Evolutionary conservation across 2,888 invertebrate genomes (phyloP).

Genomic region (Agonopterix alstromeriana): DNA sequence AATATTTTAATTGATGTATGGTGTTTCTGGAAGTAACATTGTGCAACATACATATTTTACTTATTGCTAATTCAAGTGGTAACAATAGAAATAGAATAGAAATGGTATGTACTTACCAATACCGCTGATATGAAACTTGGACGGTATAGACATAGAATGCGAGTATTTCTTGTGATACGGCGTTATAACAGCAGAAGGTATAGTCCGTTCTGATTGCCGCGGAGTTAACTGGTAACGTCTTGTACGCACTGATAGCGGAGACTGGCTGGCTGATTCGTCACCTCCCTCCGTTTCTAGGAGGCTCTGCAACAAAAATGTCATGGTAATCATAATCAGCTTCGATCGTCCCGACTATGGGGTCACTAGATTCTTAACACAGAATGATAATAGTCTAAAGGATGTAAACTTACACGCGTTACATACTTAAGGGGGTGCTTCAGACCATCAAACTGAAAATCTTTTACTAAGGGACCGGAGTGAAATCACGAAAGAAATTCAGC

Average conservation of each 20-base stretch:
- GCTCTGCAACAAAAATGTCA: constrained; percentile 74
- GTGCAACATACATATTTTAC: constrained; percentile 2
- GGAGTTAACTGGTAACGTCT: constrained; percentile 87
- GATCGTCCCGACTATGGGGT: too few species aligned
- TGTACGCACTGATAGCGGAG: constrained; percentile 85
- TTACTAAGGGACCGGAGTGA: too few species aligned
- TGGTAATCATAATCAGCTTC: too few species aligned
- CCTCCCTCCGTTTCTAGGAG: constrained; percentile 86
- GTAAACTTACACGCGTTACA: too few species aligned
- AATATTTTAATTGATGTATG: too few species aligned
- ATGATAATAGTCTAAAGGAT: too few species aligned
- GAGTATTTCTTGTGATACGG: constrained; percentile 78
- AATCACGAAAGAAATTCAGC: too few species aligned
- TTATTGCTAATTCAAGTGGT: constrained; percentile 6
- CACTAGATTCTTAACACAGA: too few species aligned
- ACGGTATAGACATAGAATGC: constrained; percentile 71
- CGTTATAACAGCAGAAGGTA: constrained; percentile 80
- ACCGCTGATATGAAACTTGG: constrained; percentile 81
- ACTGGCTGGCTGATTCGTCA: constrained; percentile 87
- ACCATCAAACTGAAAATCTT: too few species aligned
- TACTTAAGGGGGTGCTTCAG: too few species aligned
- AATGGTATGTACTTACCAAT: constrained; percentile 69
- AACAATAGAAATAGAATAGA: constrained; percentile 8
- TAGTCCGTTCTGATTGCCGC: constrained; percentile 88
- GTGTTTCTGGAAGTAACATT: too few species aligned